Evolutionary conservation across 2,888 invertebrate genomes (phyloP), one percentile per base, ranked within the genome.

Genomic region (Strigamia crassipes): DNA sequence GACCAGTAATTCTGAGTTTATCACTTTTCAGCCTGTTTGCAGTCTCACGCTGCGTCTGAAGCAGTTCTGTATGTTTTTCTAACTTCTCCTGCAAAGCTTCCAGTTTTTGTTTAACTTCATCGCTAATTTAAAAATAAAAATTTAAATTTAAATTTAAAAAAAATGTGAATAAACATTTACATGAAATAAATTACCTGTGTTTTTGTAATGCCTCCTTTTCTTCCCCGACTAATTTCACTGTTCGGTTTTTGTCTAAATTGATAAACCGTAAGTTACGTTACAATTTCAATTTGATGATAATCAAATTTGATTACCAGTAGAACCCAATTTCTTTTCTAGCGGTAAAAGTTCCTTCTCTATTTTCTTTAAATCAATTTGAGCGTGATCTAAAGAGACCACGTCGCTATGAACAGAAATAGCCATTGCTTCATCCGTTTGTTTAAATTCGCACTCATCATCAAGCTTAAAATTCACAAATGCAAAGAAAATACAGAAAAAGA

Each of bases 201-300:
- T 56, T 56, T 56, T 56, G 56, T 56, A 18, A 18, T 18, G 56
- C 21, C 18, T 56, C 56, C 18, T 56, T 56, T 56, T 56, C 56
- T 56, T 56, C 56, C n/a, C 18, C 21, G n/a, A 21, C 42, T 3
- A n/a, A 18, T 21, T 78, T 38, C 12, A 38, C 21, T 4, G 78
- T 78, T n/a, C 42, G n/a, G 21, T 12, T 78, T 78, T 78, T 42
- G 8, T 78, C 78, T 73, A 31, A 73, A 66, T 18, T 66, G 8
- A 66, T 51, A 5, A 51, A 18, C 18, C 51, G 10, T 10, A 18
- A 21, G 18, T 3, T 61, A n/a, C 0, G 10, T 61, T n/a, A 61
- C 9, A 61, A 12, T 73, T 73, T 18, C 2, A n/a, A 56, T n/a
- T 13, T 18, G n/a, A 56, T n/a, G 13, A 18, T 0, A 56, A n/a